Base-by-base conservation (phyloP, 2,113 vertebrate genomes). In the Sinocyclocheilus grahami region DNA sequence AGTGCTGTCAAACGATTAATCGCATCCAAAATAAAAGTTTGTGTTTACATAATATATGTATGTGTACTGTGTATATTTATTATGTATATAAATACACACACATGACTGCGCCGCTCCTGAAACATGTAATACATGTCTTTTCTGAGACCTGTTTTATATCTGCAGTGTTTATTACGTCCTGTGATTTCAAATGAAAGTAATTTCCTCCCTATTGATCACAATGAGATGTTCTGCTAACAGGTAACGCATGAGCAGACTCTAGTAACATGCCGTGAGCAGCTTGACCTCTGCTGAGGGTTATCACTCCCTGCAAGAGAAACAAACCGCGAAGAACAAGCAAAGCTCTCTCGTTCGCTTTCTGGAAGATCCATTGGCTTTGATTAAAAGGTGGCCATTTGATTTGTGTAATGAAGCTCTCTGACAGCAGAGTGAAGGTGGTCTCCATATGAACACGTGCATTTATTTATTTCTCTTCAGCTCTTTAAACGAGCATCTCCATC, bases 391-490 rank as follows among this genome's bases (percentile, higher is more conserved):
- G 37, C 39, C 2, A 37, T 74, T 42, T 74, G 71, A 74, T 74
- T 37, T 74, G 71, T 74, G 71, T 74, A 74, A 74, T 74, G 5
- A 74, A 74, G 37, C 71, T 20, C 14, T 74, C 71, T 74, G 10
- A 74, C 71, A 74, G 71, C 71, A 33, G 67, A 71, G 71, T 74
- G 12, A 74, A 74, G 71, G 71, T 42, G 71, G 71, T 42, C 71
- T 71, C 67, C 67, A 37, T 37, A 37, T 37, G 67, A 18, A 37
- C 30, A 18, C 4, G 22, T 20, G 14, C n/a, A 11, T 93, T 93
- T 92, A 93, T 96, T 95, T 97, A 96, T 97, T 97, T 96, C 95
- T 95, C 94, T 95, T 96, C 94, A 93, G 90, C 92, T 87, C 94
- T 94, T 90, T 93, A 94, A 95, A 95, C 92, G 93, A 93, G 91